A percentile compares a stretch with the other conserved stretches of the same genome.
These are phyloP conservation scores for Platichthys stellatus DNA, from an alignment of 2,113 vertebrate genomes.

Conservation along the genomic window DNA sequence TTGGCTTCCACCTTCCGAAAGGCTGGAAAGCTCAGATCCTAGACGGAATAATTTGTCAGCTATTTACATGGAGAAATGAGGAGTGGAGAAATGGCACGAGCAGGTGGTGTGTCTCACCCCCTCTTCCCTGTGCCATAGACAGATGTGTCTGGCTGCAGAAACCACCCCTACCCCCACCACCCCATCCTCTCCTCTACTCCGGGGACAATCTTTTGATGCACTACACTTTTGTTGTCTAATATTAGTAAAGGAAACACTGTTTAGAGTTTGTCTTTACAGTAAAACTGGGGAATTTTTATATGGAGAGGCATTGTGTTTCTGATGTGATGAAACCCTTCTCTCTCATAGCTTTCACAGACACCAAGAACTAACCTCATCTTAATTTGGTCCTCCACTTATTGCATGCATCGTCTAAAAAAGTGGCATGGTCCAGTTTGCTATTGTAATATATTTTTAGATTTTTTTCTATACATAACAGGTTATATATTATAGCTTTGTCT, in stretches of 20 bases:
- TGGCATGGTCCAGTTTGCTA: background rate
- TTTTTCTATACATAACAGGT: too few relatives aligned
- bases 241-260: slow-evolving; percentile 57
- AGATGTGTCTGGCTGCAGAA: slow-evolving; percentile 67
- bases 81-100: slow-evolving; percentile 68
- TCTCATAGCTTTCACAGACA: too few relatives aligned
- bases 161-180: slow-evolving; percentile 32
- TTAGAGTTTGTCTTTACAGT: slow-evolving; percentile 43
- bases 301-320: background rate
- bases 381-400: background rate
- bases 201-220: slow-evolving; percentile 49
- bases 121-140: slow-evolving; percentile 51
- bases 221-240: slow-evolving; percentile 52
- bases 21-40: slow-evolving; percentile 58
- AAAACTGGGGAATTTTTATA: too few relatives aligned
- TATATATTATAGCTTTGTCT: too few relatives aligned
- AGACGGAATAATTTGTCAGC: slow-evolving; percentile 80
- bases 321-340: background rate
- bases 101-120: slow-evolving; percentile 72
- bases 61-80: slow-evolving; percentile 71
- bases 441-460: too few relatives aligned
- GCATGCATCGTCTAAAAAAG: background rate
- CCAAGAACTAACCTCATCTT: background rate
- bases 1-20: slow-evolving; percentile 56
- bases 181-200: slow-evolving; percentile 47